Base-by-base conservation (phyloP, 2,797 vertebrate species). In the Cephalopachus bancanus region DNA sequence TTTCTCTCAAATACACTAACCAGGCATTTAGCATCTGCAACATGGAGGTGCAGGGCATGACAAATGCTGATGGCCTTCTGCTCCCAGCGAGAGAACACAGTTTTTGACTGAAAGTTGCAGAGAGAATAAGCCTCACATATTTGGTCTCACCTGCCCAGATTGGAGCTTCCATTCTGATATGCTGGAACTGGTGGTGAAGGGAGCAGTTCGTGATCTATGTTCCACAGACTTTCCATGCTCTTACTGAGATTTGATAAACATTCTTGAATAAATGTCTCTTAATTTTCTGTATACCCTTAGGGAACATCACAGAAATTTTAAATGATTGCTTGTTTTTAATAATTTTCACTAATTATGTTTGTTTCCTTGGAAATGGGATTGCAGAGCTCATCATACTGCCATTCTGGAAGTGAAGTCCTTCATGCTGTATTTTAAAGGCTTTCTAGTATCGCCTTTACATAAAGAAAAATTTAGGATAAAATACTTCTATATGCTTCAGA, bases 401-500 rank as follows among this genome's bases (percentile, higher is more conserved):
- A 24, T 94, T 94, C 55, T 90, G 15, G 17, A 94, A 69, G 65
- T 81, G 19, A 24, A 65, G 67, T 81, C 19, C 7, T 76, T 65
- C 26, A 19, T 59, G 30, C 1, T 72, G 9, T 81, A 89, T 92
- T 67, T 91, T 57, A 85, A 91, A 83, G 67, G 24, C 15, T n/a
- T 96, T 92, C 49, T 72, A 16, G 51, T 65, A 81, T 89, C 62
- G 16, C n/a, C 80, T 1, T 71, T 64, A 19, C 28, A 44, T 81
- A 62, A 83, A 75, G 22, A 91, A 81, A 33, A 83, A 87, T 53
- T 81, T 64, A 85, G 9, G 78, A 22, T 86, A 83, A 81, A 80
- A 85, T 83, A 91, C 64, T 86, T 84, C 30, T 88, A 10, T 80
- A 37, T 55, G 30, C 81, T 93, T 91, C 12, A 28, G 88, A 26